phyloP scores from a whole-genome alignment of 2,113 vertebrate genomes.

The Prionailurus viverrinus region DNA sequence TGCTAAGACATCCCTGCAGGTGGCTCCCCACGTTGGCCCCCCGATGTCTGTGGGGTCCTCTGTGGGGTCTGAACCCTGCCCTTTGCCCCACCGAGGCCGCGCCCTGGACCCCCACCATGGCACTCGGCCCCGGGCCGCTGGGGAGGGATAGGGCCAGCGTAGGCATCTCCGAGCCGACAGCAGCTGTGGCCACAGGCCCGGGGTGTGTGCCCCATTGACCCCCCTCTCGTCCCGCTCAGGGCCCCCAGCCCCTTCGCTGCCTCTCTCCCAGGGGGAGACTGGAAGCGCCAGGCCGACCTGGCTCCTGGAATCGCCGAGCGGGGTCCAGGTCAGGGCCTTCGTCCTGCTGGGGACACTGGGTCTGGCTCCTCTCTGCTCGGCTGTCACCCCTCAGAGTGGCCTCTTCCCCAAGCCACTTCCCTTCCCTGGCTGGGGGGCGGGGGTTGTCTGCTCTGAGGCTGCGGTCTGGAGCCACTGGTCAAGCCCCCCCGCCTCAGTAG shows the following conservation, averaged over 20 bases:
- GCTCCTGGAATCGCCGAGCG: fast-evolving
- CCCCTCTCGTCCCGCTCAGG: not conserved
- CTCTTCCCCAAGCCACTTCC: not conserved
- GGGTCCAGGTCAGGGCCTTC: not conserved
- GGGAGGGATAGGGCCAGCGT: not conserved
- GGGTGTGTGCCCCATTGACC: fast-evolving
- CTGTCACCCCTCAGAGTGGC: not conserved
- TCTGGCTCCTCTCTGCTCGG: not conserved
- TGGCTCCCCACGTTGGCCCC: fast-evolving
- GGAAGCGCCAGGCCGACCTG: fast-evolving
- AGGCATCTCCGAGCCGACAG: not conserved
- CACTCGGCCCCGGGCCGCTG: fast-evolving
- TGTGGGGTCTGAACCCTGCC: not conserved
- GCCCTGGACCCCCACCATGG: not conserved
- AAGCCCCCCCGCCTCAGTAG: fast-evolving
- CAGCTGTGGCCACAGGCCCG: not conserved
- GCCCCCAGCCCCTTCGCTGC: not conserved
- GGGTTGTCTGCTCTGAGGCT: too few species aligned
- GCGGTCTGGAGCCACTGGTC: not conserved
- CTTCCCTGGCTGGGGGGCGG: not conserved
- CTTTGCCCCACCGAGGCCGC: too few species aligned
- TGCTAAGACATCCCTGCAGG: not conserved
- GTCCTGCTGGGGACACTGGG: fast-evolving
- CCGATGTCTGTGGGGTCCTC: not conserved
- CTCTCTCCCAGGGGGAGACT: too few species aligned